These are phyloP conservation scores for Vanessa atalanta DNA, from an alignment of 1,140 invertebrate genomes.

Conservation along the genomic window DNA sequence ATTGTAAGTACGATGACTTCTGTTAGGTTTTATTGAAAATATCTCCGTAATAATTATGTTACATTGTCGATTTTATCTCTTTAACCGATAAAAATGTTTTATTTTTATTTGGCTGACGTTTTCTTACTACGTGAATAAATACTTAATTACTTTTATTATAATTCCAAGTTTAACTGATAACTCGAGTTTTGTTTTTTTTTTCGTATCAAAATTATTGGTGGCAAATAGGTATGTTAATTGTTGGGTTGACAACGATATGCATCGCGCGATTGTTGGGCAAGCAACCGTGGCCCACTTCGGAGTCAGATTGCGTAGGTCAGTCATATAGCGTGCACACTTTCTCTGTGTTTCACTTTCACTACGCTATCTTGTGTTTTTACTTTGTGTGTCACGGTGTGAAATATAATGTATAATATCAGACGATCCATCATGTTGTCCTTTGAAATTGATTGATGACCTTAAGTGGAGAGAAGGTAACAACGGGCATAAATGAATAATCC, in stretches of 20 bases:
- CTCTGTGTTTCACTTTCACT: slow-evolving; percentile 72
- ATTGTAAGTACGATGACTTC: not conserved
- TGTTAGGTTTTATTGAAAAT: not conserved
- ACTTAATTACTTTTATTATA: too few species aligned
- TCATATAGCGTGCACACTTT: slow-evolving; percentile 63
- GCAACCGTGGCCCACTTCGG: slow-evolving; percentile 58
- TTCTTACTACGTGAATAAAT: too few species aligned
- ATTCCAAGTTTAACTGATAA: too few species aligned
- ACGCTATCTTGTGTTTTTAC: slow-evolving; percentile 43
- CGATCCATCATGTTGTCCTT: slow-evolving; percentile 24
- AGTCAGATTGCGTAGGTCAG: slow-evolving; percentile 72
- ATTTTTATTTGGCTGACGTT: too few species aligned
- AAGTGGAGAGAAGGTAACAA: slow-evolving; percentile 10
- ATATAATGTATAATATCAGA: not conserved
- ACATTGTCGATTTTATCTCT: too few species aligned
- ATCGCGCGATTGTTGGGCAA: slow-evolving; percentile 47
- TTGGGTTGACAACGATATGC: slow-evolving; percentile 1
- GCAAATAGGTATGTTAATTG: not conserved
- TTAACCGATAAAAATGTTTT: too few species aligned
- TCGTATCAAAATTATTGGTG: not conserved
- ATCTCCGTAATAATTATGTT: too few species aligned
- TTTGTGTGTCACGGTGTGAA: slow-evolving; percentile 26
- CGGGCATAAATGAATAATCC: not conserved
- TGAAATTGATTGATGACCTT: slow-evolving; percentile 27
- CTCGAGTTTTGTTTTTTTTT: too few species aligned